These are phyloP conservation scores for Drosophila paranaensis DNA, from an alignment of 2,888 invertebrate genomes.

Conservation along the genomic window DNA sequence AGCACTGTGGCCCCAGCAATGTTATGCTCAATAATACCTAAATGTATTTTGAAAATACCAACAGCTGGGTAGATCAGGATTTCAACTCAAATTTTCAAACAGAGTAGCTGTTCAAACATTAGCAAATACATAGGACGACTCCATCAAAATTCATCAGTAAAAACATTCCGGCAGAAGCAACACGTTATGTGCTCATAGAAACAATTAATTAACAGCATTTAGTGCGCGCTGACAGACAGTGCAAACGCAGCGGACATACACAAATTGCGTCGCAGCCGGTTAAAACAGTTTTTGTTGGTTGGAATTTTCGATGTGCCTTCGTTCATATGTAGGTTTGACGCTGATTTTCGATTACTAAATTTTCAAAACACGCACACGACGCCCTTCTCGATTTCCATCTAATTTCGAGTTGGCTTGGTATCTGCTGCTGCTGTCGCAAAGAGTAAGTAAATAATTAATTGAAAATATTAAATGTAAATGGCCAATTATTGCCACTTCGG, in stretches of 20 bases:
- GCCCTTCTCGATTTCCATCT: neutral
- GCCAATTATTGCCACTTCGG: neutral
- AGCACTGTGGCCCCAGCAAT: neutral
- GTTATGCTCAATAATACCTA: conserved; percentile 9
- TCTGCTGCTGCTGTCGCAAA: conserved; percentile 23
- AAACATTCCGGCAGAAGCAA: conserved; percentile 70
- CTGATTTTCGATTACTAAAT: conserved; percentile 47
- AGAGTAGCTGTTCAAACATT: conserved; percentile 51
- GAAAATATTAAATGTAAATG: neutral
- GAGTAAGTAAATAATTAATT: conserved; percentile 42
- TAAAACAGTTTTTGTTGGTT: conserved; percentile 49
- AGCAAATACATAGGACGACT: conserved; percentile 36
- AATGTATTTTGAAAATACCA: conserved; percentile 23
- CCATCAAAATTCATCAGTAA: conserved; percentile 65
- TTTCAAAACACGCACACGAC: conserved; percentile 13
- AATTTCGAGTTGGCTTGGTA: neutral
- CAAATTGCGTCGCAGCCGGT: conserved; percentile 53
- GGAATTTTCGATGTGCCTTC: conserved; percentile 24
- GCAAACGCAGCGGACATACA: conserved; percentile 43
- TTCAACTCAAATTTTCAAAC: conserved; percentile 33
- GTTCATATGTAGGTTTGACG: conserved; percentile 14
- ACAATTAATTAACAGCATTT: conserved; percentile 43
- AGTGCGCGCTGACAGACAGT: conserved; percentile 32
- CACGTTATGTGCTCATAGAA: conserved; percentile 58
- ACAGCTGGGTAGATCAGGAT: conserved; percentile 9